Base-by-base conservation (phyloP, 2,888 invertebrate species). In the Cataglyphis cursor region DNA sequence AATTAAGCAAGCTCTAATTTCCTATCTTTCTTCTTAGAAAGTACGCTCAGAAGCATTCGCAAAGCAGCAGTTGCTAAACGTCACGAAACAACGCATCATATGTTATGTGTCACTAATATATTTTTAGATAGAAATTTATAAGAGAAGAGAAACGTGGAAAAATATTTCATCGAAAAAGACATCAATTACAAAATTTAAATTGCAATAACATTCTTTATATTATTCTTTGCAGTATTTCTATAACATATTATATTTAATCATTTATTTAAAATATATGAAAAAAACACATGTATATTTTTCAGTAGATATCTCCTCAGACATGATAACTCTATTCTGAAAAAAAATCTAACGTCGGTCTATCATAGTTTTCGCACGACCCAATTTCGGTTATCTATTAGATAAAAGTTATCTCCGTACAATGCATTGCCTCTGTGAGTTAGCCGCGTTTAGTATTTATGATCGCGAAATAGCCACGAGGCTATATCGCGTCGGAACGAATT, bases 371-470 rank as follows among this genome's bases (percentile, higher is more conserved):
- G 62, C 62, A 31, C 59, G 86, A 88, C 88, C 87, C 66, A 83
- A 81, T 89, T 89, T 83, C 70, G 62, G 76, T 72, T 88, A 88
- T 86, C 87, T 64, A 28, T 41, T 81, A 75, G 85, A 87, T 84
- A 84, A 85, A 75, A 75, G 70, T 89, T 88, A 90, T 87, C 90
- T 85, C 41, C 68, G 78, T 61, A 78, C 65, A 62, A 78, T 38
- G 84, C 74, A 76, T 76, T 80, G 73, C 80, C 82, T 82, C 83
- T 80, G 73, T 83, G 18, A 83, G 62, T 81, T 48, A 57, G 72
- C 62, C 84, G 57, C 72, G 86, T 83, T 82, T 83, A 83, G 81
- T 51, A 84, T 85, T 87, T 89, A 88, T 86, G 88, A 88, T 81
- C 87, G 21, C 75, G 70, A 28, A 66, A 78, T 75, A 54, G 68